Percentiles rank a stretch among this genome's conserved stretches.
phyloP scores from a whole-genome alignment of 2,113 vertebrate genomes.

The Lanius collurio region DNA sequence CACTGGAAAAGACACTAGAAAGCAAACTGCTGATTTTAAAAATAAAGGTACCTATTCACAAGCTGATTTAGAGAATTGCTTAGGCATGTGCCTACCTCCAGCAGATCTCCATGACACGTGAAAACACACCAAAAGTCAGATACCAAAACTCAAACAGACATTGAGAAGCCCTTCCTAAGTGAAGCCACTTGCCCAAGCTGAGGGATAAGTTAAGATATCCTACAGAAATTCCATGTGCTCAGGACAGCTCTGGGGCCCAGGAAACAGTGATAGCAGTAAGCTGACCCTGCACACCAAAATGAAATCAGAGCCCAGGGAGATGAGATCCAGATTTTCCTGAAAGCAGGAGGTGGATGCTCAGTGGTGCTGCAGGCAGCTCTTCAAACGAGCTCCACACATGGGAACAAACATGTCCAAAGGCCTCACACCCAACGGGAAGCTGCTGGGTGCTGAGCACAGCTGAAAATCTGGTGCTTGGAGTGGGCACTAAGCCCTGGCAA shows the following conservation, averaged over 20 bases:
- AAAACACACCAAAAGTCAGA: not conserved
- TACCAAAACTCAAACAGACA: not conserved
- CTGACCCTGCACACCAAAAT: not conserved
- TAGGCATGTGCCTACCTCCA: not conserved
- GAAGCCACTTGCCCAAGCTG: not conserved
- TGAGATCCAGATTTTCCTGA: slow-evolving; percentile 34
- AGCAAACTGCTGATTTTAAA: not conserved
- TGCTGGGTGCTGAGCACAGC: not conserved
- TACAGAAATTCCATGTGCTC: not conserved
- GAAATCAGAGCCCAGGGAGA: not conserved
- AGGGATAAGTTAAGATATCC: not conserved
- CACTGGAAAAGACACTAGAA: not conserved
- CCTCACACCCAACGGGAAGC: not conserved
- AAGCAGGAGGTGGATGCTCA: not conserved
- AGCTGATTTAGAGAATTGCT: not conserved
- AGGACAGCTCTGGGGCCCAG: not conserved
- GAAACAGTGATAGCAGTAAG: not conserved
- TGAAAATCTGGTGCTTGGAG: not conserved
- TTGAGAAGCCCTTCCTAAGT: not conserved
- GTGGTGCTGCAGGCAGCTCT: not conserved
- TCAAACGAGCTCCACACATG: not conserved
- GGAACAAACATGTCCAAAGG: not conserved
- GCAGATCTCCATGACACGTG: not conserved
- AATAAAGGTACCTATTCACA: not conserved
- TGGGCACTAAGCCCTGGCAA: slow-evolving; percentile 11